Base-by-base conservation (phyloP, 2,797 vertebrate genomes). In the Sparus aurata region DNA sequence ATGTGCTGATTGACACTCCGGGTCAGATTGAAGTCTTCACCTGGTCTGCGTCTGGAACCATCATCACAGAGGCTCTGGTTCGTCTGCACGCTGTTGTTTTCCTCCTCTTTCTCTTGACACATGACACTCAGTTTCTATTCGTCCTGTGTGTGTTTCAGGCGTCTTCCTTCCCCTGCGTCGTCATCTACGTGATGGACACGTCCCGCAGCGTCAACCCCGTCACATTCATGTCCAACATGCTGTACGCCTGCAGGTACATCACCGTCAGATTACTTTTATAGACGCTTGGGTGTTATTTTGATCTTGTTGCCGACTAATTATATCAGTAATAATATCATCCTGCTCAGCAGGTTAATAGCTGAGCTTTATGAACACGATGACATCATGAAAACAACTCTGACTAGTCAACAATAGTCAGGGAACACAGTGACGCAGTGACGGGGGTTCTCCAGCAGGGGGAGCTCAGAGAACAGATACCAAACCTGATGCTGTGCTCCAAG, bases 211-310 rank as follows among this genome's bases (percentile, higher is more conserved):
- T 97, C 65, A 99, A 89, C 83, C 98, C 98, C 0, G 95, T 99
- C 87, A 99, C 98, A 3, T 99, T 99, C 87, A 99, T 99, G 98
- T 99, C 98, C 88, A 99, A 99, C 91, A 99, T 99, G 98, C 93
- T 99, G 1, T 99, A 99, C 46, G 98, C 98, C 85, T 99, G 98
- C 97, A 99, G 98, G 98, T 99, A 84, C 15, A 20, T 6, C 1
- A 16, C 22, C 7, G n/a, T 23, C 41, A 8, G 46, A 1, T 38
- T 11, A 38, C 38, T 2, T 38, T 38, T 10, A 38, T 9, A 38
- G 38, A 38, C 38, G 38, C 38, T 38, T 2, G 38, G 2, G 38
- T 38, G 9, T 38, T 38, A 38, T 38, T 38, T 38, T 38, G 10
- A 38, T 38, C 38, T 38, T 38, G 10, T 10, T 11, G 38, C 38